Conservation (phyloP, 2,888 invertebrate genomes). For the Lordiphosa fenestrarum region DNA sequence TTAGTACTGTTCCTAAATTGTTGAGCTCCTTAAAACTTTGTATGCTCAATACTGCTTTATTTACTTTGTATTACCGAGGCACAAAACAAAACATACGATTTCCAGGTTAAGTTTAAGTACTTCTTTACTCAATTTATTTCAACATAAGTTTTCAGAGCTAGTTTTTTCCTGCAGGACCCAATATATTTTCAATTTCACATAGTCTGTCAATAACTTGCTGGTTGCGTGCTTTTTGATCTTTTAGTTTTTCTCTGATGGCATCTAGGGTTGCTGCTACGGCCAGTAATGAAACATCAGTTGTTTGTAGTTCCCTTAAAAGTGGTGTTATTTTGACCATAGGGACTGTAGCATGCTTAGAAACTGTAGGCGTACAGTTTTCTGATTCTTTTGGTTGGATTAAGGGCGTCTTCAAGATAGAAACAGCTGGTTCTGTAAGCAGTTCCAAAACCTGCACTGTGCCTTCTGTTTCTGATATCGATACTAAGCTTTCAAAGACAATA, state of each 20-base stretch:
- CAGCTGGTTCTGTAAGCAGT: not conserved
- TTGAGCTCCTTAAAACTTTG: too few relatives aligned
- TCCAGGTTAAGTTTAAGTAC: too few relatives aligned
- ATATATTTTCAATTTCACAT: conserved; percentile 60
- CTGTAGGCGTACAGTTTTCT: not conserved
- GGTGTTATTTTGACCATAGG: conserved; percentile 58
- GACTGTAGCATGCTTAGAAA: conserved; percentile 18
- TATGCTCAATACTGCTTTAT: too few relatives aligned
- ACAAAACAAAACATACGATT: too few relatives aligned
- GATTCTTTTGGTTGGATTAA: not conserved
- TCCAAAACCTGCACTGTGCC: not conserved
- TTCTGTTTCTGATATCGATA: not conserved
- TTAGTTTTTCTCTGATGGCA: conserved; percentile 51
- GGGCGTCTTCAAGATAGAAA: too few relatives aligned
- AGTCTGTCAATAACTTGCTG: conserved; percentile 59
- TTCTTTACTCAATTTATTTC: too few relatives aligned
- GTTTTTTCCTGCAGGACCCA: conserved; percentile 32
- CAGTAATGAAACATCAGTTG: conserved; percentile 53
- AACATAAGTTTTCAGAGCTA: not conserved
- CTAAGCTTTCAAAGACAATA: not conserved
- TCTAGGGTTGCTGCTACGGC: conserved; percentile 62
- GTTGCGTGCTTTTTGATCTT: conserved; percentile 53
- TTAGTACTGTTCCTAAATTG: too few relatives aligned
- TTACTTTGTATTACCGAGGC: too few relatives aligned
- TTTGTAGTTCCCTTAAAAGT: conserved; percentile 45